Base-by-base conservation (phyloP, 2,113 vertebrate species). In the Falcunculus frontatus region DNA sequence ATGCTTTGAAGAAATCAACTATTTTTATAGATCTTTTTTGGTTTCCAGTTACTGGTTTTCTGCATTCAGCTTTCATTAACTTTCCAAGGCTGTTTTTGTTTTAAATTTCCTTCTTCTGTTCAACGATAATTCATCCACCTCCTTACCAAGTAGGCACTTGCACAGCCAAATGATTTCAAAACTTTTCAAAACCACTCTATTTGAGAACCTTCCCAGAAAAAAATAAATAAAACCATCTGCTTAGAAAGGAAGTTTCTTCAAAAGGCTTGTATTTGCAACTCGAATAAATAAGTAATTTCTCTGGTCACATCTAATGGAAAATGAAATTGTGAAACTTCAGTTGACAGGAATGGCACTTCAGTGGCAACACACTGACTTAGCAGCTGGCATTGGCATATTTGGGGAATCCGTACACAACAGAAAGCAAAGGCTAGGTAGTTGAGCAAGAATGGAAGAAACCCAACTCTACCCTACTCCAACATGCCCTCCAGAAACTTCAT, bases 141-240 rank as follows among this genome's bases (percentile, higher is more conserved):
- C 56, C 63, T 95, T 78, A 90, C 64, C 73, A n/a, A 65, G 49
- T 80, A 91, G 92, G 90, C 94, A 93, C 94, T 93, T 94, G 83
- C 91, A 90, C 57, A 70, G 84, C 92, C 80, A 88, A 93, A 95
- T 2, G 2, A 70, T 93, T 95, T 87, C 83, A 89, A 90, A 93
- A 93, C 73, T 93, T 95, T 92, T 90, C 91, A 93, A 86, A 95
- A 81, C 42, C 59, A 77, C 41, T 77, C 67, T 84, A 49, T 88
- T 80, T 92, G 27, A 86, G 96, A 95, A 84, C 30, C 74, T 60
- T 89, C 35, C 83, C 64, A 87, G 74, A 63, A 84, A 87, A 88
- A 75, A 70, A 67, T 12, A 73, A 90, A 83, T 26, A 84, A 96
- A 86, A 20, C 32, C 41, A 52, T 86, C 44, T 74, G 79, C 52